Percentiles rank a stretch among this genome's conserved stretches.
Conservation (phyloP, 2,113 vertebrate species). For the Etheostoma spectabile region DNA sequence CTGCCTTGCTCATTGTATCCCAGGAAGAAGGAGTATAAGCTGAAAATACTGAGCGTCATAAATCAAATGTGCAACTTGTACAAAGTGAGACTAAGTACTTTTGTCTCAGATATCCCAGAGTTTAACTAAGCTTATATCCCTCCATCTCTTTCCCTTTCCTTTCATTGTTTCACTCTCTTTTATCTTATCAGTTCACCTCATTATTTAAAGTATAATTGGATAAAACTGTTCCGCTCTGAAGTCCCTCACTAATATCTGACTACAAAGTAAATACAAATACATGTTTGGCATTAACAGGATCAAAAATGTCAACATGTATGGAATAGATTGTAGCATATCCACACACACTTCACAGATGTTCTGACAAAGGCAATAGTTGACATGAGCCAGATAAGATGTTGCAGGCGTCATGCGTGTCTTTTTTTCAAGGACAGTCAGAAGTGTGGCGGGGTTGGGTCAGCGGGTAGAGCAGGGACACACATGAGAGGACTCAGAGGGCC, state of each 20-base stretch:
- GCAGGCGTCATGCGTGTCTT: constrained; percentile 7
- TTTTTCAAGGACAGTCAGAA: constrained; percentile 27
- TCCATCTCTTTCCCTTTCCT: neutral
- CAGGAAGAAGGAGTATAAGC: neutral
- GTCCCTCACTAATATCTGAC: neutral
- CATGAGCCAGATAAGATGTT: constrained; percentile 22
- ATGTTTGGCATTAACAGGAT: neutral
- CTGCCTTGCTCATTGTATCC: constrained; percentile 12
- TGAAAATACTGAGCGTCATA: constrained; percentile 28
- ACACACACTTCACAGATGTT: too few species aligned
- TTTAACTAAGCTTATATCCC: neutral
- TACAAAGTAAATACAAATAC: neutral
- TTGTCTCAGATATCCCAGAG: constrained; percentile 24
- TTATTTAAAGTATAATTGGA: neutral
- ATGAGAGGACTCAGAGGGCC: too few species aligned
- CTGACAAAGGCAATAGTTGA: neutral
- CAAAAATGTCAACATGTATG: neutral
- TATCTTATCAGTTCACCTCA: neutral
- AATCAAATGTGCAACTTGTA: constrained; percentile 27
- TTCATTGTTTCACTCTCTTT: neutral
- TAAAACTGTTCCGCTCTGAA: neutral
- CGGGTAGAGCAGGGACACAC: too few species aligned
- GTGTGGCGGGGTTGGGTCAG: too few species aligned
- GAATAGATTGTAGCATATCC: neutral
- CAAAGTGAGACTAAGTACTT: constrained; percentile 14